A percentile compares a stretch with the other conserved stretches of the same genome.
Evolutionary conservation across 1,140 invertebrate species (phyloP).

Genomic region (Daktulosphaira vitifoliae): DNA sequence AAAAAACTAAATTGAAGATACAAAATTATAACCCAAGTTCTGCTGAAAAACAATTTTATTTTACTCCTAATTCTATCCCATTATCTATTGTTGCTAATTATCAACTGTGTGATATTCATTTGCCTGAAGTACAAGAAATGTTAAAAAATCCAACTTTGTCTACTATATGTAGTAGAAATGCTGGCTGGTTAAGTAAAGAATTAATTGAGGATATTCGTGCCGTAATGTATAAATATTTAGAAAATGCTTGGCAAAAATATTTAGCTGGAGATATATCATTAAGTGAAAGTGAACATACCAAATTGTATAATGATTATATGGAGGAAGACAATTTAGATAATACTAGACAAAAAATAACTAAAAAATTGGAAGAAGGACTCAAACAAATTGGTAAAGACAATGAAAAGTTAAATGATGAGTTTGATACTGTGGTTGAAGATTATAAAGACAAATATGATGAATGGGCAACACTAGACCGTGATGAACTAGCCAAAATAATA

Average conservation of each 20-base stretch:
- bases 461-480: constrained; percentile 10
- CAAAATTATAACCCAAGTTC: constrained; percentile 19
- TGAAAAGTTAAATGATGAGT: neutral
- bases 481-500: constrained; percentile 24
- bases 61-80: constrained; percentile 26
- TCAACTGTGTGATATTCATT: constrained; percentile 28
- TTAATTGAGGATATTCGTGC: constrained; percentile 15
- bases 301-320: constrained; percentile 20
- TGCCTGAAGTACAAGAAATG: constrained; percentile 25
- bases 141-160: constrained; percentile 23
- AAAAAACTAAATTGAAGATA: neutral
- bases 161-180: constrained; percentile 9
- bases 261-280: constrained; percentile 7
- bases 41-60: constrained; percentile 31
- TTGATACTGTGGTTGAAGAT: neutral
- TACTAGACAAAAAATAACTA: constrained; percentile 19
- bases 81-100: constrained; percentile 28
- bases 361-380: constrained; percentile 6
- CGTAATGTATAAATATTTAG: constrained; percentile 23
- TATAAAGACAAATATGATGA: constrained; percentile 10
- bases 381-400: neutral
- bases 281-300: constrained; percentile 7
- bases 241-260: constrained; percentile 26
- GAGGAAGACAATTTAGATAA: constrained; percentile 28
- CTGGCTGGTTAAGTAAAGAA: constrained; percentile 20